A percentile compares a stretch with the other conserved stretches of the same genome.
These are phyloP conservation scores for Microcebus griseorufus DNA, from an alignment of 2,113 vertebrate genomes.

Conservation along the genomic window DNA sequence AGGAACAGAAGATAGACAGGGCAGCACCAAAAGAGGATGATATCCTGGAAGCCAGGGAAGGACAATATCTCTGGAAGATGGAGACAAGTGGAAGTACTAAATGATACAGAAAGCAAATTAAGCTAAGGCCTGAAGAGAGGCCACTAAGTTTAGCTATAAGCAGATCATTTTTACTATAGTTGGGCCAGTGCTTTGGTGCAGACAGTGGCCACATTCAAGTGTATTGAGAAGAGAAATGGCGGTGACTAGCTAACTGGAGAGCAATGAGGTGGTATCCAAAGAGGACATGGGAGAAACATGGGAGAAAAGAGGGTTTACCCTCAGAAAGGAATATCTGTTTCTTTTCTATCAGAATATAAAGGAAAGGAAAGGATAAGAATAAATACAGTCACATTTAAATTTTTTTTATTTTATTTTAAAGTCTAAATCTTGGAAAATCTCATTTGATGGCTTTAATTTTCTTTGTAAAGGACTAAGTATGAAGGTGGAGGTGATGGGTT, in stretches of 20 bases:
- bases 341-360: slow-evolving; percentile 7
- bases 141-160: background rate
- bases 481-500: background rate
- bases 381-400: background rate
- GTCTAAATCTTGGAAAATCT: background rate
- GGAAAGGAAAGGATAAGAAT: background rate
- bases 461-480: background rate
- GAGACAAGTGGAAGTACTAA: background rate
- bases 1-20: background rate
- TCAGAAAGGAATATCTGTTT: background rate
- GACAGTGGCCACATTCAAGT: background rate
- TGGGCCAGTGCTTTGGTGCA: background rate
- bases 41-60: background rate
- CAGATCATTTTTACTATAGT: background rate
- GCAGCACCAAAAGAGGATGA: fast-evolving
- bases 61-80: background rate
- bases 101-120: background rate
- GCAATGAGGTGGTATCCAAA: background rate
- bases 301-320: background rate
- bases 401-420: background rate
- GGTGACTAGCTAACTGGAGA: background rate
- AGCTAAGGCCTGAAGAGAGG: background rate
- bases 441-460: background rate
- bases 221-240: background rate
- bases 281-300: background rate